Base-by-base conservation (phyloP, 1,140 invertebrate genomes). In the Papilio aristodemus region DNA sequence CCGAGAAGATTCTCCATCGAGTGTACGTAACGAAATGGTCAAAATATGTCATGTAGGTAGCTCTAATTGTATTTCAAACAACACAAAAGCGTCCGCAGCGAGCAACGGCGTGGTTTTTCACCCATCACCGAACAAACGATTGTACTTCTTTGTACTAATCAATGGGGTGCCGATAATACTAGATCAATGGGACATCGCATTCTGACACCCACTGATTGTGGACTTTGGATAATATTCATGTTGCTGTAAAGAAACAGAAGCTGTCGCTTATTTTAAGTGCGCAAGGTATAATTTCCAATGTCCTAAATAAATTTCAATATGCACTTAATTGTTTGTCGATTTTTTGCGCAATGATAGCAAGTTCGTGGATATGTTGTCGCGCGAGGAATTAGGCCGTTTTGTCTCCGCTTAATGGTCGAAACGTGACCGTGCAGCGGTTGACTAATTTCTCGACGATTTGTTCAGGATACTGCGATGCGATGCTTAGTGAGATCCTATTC, bases 291-390 rank as follows among this genome's bases (percentile, higher is more conserved):
- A 38, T 19, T 70, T 58, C 32, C 27, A 64, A 25, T 27, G 2
- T 14, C 4, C n/a, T 43, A n/a, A 69, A 39, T 22, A 57, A 70
- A 68, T 32, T 72, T 46, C 72, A 73, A 74, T 62, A 50, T 43
- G 46, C 60, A 67, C 57, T 46, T 46, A 32, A 67, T 11, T 5
- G 17, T 41, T 50, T 71, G 50, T 69, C 54, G 41, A 63, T 75
- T 77, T 89, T 88, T 91, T 91, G 89, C 89, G 89, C 87, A 91
- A 91, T 89, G 87, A 89, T 87, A 89, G 71, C 81, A 70, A 67
- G 82, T 89, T 82, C 89, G 89, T 91, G 89, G 77, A 89, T 86
- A 89, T 89, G 86, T 82, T 79, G 82, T 83, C 82, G 77, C 75
- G 78, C 78, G 76, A 84, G 85, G 89, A 85, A 88, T 91, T 91